phyloP scores from a whole-genome alignment of 2,113 vertebrate species.

The Pipa parva region DNA sequence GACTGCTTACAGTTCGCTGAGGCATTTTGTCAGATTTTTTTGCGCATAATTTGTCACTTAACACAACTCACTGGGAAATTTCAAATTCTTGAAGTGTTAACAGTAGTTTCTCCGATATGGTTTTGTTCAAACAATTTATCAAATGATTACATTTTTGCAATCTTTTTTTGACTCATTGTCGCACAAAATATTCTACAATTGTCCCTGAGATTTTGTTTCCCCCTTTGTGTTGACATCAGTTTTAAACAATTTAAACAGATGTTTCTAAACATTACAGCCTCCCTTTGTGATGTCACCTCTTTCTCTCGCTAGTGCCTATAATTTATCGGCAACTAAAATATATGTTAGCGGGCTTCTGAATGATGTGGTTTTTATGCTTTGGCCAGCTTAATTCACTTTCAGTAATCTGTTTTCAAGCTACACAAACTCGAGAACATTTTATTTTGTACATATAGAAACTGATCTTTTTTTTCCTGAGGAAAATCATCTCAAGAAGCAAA shows the following conservation, averaged over 20 bases:
- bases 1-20: too few species aligned
- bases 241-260: constrained; percentile 23
- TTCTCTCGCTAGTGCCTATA: background rate
- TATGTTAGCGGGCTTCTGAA: constrained; percentile 9
- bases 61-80: too few species aligned
- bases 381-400: constrained; percentile 1
- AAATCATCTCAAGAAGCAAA: background rate
- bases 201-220: background rate
- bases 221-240: background rate
- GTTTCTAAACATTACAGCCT: constrained; percentile 3
- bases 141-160: too few species aligned
- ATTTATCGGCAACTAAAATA: constrained; percentile 21
- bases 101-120: too few species aligned
- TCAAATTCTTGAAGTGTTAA: too few species aligned
- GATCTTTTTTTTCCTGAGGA: constrained; percentile 15
- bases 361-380: constrained; percentile 29
- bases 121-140: too few species aligned
- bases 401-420: constrained; percentile 29
- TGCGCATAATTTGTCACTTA: too few species aligned
- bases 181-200: background rate
- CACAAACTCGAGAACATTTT: background rate
- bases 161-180: too few species aligned
- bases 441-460: constrained; percentile 30
- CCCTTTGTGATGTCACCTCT: constrained; percentile 18
- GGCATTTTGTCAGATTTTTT: too few species aligned